These are phyloP conservation scores for Mormyrops attenuatus DNA, from an alignment of 2,797 vertebrate species.

Conservation along the genomic window DNA sequence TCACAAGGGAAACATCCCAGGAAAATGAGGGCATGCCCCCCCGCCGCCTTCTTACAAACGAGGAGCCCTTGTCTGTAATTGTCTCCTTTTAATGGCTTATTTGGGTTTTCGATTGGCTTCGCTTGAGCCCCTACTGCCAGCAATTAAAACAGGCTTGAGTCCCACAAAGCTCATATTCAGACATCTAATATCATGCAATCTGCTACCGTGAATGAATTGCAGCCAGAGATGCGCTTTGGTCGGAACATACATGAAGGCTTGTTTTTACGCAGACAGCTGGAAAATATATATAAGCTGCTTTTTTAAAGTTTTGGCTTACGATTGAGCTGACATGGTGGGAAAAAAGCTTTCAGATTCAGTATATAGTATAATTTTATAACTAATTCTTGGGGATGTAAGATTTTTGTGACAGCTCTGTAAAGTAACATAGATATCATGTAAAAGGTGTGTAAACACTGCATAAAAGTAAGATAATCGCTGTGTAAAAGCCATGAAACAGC, in stretches of 20 bases:
- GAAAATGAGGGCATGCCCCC: conserved; percentile 40
- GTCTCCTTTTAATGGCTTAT: background rate
- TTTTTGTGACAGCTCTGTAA: background rate
- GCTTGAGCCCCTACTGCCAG: background rate
- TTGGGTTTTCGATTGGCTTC: background rate
- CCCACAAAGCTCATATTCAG: background rate
- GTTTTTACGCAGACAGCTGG: background rate
- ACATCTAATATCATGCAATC: conserved; percentile 1
- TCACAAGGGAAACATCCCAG: conserved; percentile 53
- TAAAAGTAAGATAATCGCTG: background rate
- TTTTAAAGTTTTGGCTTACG: background rate
- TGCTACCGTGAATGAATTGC: background rate
- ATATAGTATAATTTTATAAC: background rate
- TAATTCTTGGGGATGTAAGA: background rate
- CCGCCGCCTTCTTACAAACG: background rate
- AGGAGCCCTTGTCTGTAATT: background rate
- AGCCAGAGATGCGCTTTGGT: background rate
- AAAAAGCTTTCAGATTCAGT: background rate
- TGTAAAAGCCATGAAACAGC: background rate
- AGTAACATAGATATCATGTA: background rate
- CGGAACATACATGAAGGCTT: too few species aligned
- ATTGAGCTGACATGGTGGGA: background rate
- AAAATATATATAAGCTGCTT: background rate
- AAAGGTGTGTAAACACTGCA: background rate
- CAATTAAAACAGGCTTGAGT: background rate